These are phyloP conservation scores for Channa argus DNA, from an alignment of 2,113 vertebrate genomes.

Conservation along the genomic window DNA sequence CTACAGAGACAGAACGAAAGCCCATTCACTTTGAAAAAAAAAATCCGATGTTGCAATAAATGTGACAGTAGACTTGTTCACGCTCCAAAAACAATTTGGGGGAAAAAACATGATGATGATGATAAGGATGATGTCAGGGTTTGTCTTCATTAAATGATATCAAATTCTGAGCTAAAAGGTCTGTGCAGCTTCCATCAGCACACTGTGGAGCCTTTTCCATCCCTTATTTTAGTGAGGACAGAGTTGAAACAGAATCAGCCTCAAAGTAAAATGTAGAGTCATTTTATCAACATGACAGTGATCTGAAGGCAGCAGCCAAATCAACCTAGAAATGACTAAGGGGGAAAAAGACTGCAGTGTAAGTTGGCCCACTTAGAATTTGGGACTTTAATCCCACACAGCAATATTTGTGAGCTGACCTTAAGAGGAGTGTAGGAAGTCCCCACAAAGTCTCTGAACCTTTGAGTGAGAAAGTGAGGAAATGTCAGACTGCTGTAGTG, in stretches of 20 bases:
- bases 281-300: constrained; percentile 1
- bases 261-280: constrained; percentile 1
- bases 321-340: constrained; percentile 9
- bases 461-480: constrained; percentile 15
- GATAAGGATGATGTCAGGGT: constrained; percentile 40
- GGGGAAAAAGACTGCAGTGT: constrained; percentile 3
- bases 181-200: background rate
- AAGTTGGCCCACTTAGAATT: constrained; percentile 2
- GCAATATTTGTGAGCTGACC: constrained; percentile 45
- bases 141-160: constrained; percentile 7
- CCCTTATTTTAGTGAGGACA: background rate
- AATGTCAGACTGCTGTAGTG: constrained; percentile 23
- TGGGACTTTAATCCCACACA: constrained; percentile 53
- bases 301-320: constrained; percentile 2
- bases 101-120: constrained; percentile 52
- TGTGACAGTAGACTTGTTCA: constrained; percentile 17
- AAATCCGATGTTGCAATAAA: constrained; percentile 36
- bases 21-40: background rate
- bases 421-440: constrained; percentile 49
- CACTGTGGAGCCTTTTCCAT: background rate
- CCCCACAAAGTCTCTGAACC: constrained; percentile 8
- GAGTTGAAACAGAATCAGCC: background rate
- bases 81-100: constrained; percentile 35
- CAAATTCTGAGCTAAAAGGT: too few species aligned
- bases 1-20: background rate